These are phyloP conservation scores for Ctenopoma kingsleyae DNA, from an alignment of 2,797 vertebrate species.

Conservation along the genomic window DNA sequence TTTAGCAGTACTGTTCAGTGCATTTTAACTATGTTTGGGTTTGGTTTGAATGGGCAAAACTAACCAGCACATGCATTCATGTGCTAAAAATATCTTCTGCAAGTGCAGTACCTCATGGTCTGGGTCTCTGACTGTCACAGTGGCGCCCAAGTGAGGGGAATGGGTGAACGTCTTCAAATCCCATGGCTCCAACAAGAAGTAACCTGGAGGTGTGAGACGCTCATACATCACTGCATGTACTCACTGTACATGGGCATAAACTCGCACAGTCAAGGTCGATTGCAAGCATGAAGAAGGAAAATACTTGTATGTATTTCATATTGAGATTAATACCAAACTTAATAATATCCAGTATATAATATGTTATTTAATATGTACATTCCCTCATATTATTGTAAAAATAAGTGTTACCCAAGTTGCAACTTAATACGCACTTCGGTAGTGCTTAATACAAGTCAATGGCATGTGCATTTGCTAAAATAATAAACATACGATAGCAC, in stretches of 20 bases:
- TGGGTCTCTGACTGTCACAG: slow-evolving; percentile 87
- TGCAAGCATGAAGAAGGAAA: too few relatives aligned
- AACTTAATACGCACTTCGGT: not conserved
- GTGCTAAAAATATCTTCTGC: not conserved
- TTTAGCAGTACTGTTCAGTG: not conserved
- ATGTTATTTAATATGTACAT: not conserved
- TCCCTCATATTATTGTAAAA: not conserved
- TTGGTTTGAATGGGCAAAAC: slow-evolving; percentile 20
- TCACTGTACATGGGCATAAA: not conserved
- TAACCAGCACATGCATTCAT: slow-evolving; percentile 2
- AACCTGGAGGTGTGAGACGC: slow-evolving; percentile 76
- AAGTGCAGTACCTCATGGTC: slow-evolving; percentile 84
- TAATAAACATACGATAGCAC: not conserved
- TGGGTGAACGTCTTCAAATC: slow-evolving; percentile 70
- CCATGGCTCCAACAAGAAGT: slow-evolving; percentile 91
- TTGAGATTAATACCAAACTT: not conserved
- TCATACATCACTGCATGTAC: slow-evolving; percentile 2
- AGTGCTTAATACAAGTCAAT: not conserved
- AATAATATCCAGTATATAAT: too few relatives aligned
- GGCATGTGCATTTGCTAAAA: slow-evolving; percentile 20
- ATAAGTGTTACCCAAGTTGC: not conserved
- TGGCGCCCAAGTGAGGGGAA: slow-evolving; percentile 89
- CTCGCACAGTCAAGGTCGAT: not conserved
- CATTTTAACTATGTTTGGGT: slow-evolving; percentile 7
- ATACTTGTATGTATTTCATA: not conserved